phyloP scores from a whole-genome alignment of 2,113 vertebrate genomes.

The Suricata suricatta region DNA sequence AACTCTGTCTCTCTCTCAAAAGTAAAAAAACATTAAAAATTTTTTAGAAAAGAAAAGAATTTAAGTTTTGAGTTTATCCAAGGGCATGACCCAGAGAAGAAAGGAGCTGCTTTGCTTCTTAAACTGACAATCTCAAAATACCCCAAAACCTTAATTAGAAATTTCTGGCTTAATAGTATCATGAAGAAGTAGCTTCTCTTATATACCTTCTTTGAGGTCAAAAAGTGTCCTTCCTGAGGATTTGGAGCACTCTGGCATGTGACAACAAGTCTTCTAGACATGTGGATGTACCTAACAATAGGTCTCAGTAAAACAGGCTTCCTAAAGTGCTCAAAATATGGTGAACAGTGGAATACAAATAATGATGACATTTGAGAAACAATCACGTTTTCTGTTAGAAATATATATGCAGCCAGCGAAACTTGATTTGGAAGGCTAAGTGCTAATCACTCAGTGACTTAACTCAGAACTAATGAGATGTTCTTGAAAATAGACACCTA shows the following conservation, averaged over 20 bases:
- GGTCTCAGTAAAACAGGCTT: background rate
- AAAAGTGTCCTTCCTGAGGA: background rate
- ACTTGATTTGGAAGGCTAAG: background rate
- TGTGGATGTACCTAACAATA: background rate
- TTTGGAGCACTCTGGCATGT: background rate
- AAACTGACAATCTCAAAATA: background rate
- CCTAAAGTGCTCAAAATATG: background rate
- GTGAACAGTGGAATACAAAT: background rate
- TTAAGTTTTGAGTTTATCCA: background rate
- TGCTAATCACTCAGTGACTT: background rate
- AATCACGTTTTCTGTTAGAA: background rate
- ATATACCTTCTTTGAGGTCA: background rate
- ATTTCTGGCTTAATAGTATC: background rate
- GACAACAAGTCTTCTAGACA: background rate
- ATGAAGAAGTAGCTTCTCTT: background rate
- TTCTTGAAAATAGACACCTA: background rate
- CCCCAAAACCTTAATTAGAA: background rate
- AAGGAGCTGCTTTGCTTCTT: background rate
- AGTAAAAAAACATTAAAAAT: too few relatives aligned
- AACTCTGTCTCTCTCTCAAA: too few relatives aligned
- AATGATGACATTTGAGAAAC: background rate
- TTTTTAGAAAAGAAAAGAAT: background rate
- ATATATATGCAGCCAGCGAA: background rate
- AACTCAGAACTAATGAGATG: background rate
- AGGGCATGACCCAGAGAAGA: background rate